Conservation (phyloP, 37 sponge, comb jelly and placozoan genomes). For the Agelas oroides region DNA sequence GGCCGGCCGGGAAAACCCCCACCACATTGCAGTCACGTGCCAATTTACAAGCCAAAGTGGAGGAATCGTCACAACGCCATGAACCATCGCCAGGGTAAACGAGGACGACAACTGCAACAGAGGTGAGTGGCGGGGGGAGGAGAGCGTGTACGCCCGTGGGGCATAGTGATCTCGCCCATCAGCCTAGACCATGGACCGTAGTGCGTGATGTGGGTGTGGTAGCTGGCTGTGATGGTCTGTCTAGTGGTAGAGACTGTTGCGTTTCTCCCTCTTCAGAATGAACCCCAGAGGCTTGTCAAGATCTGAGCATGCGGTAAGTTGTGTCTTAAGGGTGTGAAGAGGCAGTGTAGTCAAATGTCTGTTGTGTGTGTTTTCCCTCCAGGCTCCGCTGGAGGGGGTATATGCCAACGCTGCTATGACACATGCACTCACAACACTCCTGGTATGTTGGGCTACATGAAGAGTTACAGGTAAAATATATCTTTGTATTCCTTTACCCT, state of each 20-base stretch:
- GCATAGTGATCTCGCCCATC: not conserved
- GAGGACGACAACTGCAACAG: not conserved
- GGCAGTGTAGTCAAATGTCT: no score
- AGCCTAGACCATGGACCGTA: no score
- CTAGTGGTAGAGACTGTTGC: no score
- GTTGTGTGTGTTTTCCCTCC: no score
- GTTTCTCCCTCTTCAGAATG: no score
- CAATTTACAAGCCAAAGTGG: no score
- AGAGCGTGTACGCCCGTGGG: not conserved
- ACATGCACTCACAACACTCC: constrained; percentile 7
- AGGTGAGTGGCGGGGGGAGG: not conserved
- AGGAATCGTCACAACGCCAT: not conserved
- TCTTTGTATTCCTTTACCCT: not conserved
- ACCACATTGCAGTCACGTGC: not conserved
- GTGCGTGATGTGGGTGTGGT: not conserved
- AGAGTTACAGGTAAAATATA: no score
- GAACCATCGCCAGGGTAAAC: constrained; percentile 5
- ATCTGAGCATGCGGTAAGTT: no score
- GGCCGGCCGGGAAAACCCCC: no score
- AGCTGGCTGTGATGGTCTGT: not conserved
- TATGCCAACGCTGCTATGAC: constrained; percentile 29
- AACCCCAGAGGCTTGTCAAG: no score
- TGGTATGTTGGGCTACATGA: constrained; percentile 7
- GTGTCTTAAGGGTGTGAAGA: no score
- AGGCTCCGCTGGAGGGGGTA: constrained; percentile 3